Evolutionary conservation across 2,113 vertebrate genomes (phyloP).

Genomic region (Nycticorax nycticorax): DNA sequence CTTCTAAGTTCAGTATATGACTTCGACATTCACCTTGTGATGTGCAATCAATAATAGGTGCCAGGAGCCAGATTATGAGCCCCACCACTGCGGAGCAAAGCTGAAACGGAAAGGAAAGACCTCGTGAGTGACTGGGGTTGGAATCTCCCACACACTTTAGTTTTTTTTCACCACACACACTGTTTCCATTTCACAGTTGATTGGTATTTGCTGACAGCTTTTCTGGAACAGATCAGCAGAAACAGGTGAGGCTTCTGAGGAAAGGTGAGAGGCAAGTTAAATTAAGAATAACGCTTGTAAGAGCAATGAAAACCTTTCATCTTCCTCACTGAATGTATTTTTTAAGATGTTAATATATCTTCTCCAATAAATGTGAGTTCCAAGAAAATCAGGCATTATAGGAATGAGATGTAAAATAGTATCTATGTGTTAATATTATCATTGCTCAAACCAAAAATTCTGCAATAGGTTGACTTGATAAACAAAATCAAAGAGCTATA

Average conservation of each 20-base stretch:
- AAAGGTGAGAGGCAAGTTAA: neutral
- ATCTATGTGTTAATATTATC: neutral
- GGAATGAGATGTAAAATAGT: neutral
- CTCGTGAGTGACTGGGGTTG: neutral
- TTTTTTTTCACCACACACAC: neutral
- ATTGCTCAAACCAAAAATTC: neutral
- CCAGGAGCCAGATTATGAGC: neutral
- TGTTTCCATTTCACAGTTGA: neutral
- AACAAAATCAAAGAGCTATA: neutral
- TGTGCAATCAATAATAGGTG: neutral
- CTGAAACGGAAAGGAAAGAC: neutral
- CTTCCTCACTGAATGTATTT: neutral
- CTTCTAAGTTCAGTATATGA: neutral
- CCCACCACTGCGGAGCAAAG: neutral
- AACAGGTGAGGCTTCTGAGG: neutral
- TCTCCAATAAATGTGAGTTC: neutral
- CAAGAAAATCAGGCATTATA: neutral
- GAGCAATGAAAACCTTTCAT: neutral
- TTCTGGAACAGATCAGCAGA: neutral
- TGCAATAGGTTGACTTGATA: neutral
- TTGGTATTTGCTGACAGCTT: slow-evolving; percentile 6
- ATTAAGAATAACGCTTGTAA: neutral
- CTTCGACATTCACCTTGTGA: neutral
- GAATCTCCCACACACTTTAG: neutral
- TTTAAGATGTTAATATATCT: neutral